Evolutionary conservation across 2,113 vertebrate species (phyloP), one percentile per base, ranked within the genome.

Genomic region (Excalfactoria chinensis): DNA sequence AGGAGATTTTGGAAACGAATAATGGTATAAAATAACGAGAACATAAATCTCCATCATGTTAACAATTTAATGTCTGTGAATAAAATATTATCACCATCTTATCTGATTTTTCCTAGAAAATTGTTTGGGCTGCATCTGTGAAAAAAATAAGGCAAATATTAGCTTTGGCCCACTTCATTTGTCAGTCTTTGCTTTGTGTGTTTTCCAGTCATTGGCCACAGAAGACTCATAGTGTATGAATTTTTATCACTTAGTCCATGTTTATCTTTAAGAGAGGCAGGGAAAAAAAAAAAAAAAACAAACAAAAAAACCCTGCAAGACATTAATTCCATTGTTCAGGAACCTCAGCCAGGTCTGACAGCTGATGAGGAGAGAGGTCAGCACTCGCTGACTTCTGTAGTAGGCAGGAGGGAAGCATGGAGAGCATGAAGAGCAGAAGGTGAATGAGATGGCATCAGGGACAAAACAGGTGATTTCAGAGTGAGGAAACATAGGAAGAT

Each of bases 341-440:
- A 80, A 17, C 46, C 56, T 23, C 73, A 73, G 88, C 53, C 79
- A 88, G 82, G 30, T 76, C 74, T 89, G 68, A 68, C 95, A 96
- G 74, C 85, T 83, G 87, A 79, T 3, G 26, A 94, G 79, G 59
- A 88, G 78, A 88, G 87, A 94, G 90, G 94, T 95, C 76, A 74
- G 20, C 7, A 86, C 46, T 64, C 91, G 73, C 37, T 86, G 90
- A 43, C 43, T 95, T 84, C 77, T 86, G 30, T 62, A 82, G 68
- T 76, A 26, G 43, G n/a, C 55, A 13, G 48, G 75, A 95, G 68
- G 72, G 19, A 72, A 35, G 56, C 35, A 68, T 40, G 53, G 63
- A 85, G 46, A 44, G 35, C 40, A 49, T 16, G 43, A 87, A 72
- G 93, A 95, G 86, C 71, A 69, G 55, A 87, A 95, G 88, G 68